Evolutionary conservation across 2,797 vertebrate genomes (phyloP).

Genomic region (Spea hammondii): DNA sequence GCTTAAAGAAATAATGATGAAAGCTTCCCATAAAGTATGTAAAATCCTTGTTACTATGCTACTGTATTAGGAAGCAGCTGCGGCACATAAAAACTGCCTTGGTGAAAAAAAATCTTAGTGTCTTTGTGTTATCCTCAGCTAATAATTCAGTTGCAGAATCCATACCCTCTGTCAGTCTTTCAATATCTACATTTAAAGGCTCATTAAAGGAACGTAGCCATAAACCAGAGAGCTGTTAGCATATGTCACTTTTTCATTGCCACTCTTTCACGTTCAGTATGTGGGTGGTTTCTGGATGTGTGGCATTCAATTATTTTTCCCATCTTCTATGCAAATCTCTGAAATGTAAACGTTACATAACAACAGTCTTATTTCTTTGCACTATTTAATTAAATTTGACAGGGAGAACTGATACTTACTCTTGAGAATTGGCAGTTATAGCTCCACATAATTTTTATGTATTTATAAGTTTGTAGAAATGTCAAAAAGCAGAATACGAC

Average conservation of each 20-base stretch:
- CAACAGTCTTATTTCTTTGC: slow-evolving; percentile 51
- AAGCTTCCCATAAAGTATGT: not conserved
- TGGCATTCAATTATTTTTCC: slow-evolving; percentile 52
- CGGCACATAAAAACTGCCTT: slow-evolving; percentile 14
- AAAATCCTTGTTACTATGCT: not conserved
- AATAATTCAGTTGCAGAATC: slow-evolving; percentile 46
- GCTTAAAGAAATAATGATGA: no score
- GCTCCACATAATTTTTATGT: slow-evolving; percentile 47
- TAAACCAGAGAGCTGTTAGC: slow-evolving; percentile 53
- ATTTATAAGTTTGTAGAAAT: slow-evolving; percentile 51
- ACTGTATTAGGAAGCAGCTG: slow-evolving; percentile 29
- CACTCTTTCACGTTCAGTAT: slow-evolving; percentile 49
- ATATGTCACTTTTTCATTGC: slow-evolving; percentile 51
- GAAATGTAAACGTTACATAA: slow-evolving; percentile 57
- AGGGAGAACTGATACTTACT: slow-evolving; percentile 51
- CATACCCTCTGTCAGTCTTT: slow-evolving; percentile 52
- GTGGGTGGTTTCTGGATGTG: slow-evolving; percentile 52
- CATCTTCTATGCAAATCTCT: slow-evolving; percentile 56
- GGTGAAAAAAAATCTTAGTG: slow-evolving; percentile 23
- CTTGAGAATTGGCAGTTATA: slow-evolving; percentile 48
- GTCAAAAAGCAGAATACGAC: slow-evolving; percentile 30
- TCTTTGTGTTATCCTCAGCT: slow-evolving; percentile 46
- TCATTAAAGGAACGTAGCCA: slow-evolving; percentile 48
- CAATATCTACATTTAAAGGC: slow-evolving; percentile 53
- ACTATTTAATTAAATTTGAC: slow-evolving; percentile 51